Evolutionary conservation across 2,113 vertebrate species (phyloP).

Genomic region (Donacobius atricapilla): DNA sequence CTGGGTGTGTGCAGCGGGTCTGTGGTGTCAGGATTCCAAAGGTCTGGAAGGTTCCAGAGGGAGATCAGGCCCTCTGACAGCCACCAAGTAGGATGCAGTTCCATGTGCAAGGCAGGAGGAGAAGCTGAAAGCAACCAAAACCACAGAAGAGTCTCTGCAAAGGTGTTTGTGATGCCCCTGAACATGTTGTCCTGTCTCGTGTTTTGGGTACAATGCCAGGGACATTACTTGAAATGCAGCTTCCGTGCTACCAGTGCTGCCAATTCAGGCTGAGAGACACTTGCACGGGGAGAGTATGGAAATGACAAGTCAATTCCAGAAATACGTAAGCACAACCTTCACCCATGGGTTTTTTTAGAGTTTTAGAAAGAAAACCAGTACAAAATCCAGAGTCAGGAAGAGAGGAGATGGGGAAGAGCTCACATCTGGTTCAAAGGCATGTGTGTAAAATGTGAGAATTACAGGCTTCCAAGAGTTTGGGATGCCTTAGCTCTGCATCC

Average conservation of each 20-base stretch:
- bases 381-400: not conserved
- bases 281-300: conserved; percentile 22
- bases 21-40: rapidly evolving
- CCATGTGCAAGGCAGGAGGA: not conserved
- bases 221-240: not conserved
- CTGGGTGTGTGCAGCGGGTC: not conserved
- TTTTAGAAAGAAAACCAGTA: not conserved
- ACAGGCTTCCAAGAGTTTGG: not conserved
- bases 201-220: not conserved
- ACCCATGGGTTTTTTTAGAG: not conserved
- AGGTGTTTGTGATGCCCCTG: not conserved
- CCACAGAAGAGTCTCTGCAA: not conserved
- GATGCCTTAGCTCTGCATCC: not conserved
- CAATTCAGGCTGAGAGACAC: not conserved
- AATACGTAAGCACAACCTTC: not conserved
- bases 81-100: not conserved
- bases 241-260: not conserved
- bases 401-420: not conserved
- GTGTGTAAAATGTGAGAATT: not conserved
- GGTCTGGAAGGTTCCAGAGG: not conserved
- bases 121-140: not conserved
- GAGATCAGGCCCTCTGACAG: not conserved
- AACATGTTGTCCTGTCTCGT: not conserved
- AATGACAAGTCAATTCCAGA: conserved; percentile 27
- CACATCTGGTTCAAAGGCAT: not conserved